Base-by-base conservation (phyloP, 2,888 invertebrate species). In the Drosophila limbata region DNA sequence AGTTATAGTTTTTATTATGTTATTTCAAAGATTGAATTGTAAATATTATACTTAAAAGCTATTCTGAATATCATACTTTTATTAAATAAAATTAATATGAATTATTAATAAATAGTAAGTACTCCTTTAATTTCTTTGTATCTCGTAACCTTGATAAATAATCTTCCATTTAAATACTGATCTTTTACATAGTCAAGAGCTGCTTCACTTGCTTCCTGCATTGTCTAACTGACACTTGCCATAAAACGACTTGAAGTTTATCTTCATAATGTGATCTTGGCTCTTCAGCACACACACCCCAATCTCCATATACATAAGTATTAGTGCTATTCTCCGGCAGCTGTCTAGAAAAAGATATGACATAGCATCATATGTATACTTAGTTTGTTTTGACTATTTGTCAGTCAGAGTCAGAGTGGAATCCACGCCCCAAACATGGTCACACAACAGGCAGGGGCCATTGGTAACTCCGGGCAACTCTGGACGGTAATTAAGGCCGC, bases 351-450 rank as follows among this genome's bases (percentile, higher is more conserved):
- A 79, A 70, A 82, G 83, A 79, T 84, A 85, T 77, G 69, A 81
- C 81, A 83, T 71, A 87, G 69, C 82, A 77, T 69, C 79, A 59
- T 60, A 78, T 74, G 60, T 62, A 78, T 74, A 60, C 69, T 78
- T 71, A 79, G 82, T 81, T 84, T 83, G 88, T 77, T 83, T 83
- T 83, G 88, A 87, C 85, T 87, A 87, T 83, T 83, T 81, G 87
- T 73, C 82, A 73, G 86, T 47, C 67, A 56, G 56, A 73, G 86
- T 47, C 67, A 56, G 57, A 57, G 69, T 61, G 69, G 77, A 77
- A 77, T 71, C 57, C 47, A 86, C 81, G 81, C 81, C 81, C 76
- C 79, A 66, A 73, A 73, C 76, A 75, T 55, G 73, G 63, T 33
- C 67, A 73, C 19, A 57, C 71, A 52, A 53, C 40, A 19, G 52